Base-by-base conservation (phyloP, 2,797 vertebrate species). In the Loriculus beryllinus region DNA sequence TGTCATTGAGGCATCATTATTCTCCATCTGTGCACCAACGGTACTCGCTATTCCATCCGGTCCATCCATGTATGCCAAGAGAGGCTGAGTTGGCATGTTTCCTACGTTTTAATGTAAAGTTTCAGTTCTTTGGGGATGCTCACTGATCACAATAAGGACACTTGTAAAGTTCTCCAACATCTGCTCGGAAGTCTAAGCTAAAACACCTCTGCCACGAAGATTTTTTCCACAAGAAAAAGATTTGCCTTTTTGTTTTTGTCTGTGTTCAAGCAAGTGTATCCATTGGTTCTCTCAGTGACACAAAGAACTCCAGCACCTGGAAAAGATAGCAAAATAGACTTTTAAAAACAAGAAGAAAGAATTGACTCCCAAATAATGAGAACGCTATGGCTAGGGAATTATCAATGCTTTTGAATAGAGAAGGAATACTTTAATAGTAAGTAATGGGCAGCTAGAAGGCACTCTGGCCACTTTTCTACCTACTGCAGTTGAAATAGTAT, bases 11-110 rank as follows among this genome's bases (percentile, higher is more conserved):
- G 98, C 98, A 14, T 97, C 98, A 60, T 97, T 98, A 37, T 95
- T 97, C 85, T 97, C 98, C 89, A 98, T 93, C 69, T 96, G 97
- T 19, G 97, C 62, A 29, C 97, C 97, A 31, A 97, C 96, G 3
- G 97, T 88, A 64, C 92, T 97, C 81, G 97, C 96, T 10, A 98
- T 97, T 67, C 98, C 98, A 87, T 99, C 98, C 16, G 98, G 98
- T 51, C 98, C 98, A 22, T 99, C 99, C 97, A 98, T 97, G 94
- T 98, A 99, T 43, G 98, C 98, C 86, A 98, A 96, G 76, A 99
- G 95, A 6, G 98, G 98, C 70, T 99, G 99, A 57, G 99, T 99
- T 14, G 99, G 99, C 99, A 99, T 99, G 87, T 91, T 98, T 95
- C 92, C 95, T 90, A 83, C 8, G 80, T 72, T 71, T 62, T 6